Evolutionary conservation across 2,113 vertebrate species (phyloP).

Genomic region (Planiliza haematocheilus): DNA sequence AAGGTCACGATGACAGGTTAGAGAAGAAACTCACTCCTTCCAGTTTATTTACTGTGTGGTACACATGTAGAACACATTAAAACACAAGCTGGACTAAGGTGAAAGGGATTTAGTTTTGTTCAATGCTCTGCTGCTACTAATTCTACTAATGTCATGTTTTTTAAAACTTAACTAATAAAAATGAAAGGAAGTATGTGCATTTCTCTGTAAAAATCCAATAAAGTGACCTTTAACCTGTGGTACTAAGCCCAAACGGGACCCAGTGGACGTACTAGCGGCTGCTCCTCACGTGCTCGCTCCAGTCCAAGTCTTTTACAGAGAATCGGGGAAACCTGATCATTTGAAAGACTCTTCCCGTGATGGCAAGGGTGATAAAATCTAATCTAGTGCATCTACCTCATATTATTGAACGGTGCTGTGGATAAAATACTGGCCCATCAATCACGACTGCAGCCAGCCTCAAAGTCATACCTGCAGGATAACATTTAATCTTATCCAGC

Average conservation of each 20-base stretch:
- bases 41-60: conserved; percentile 10
- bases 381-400: conserved; percentile 27
- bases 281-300: too few species aligned
- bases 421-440: conserved; percentile 40
- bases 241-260: too few species aligned
- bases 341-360: not conserved
- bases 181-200: too few species aligned
- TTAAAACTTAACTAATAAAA: too few species aligned
- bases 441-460: conserved; percentile 35
- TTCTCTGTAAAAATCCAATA: too few species aligned
- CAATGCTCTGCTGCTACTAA: too few species aligned
- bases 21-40: not conserved
- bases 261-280: too few species aligned
- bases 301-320: not conserved
- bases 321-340: not conserved
- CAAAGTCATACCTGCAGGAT: conserved; percentile 21
- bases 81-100: not conserved
- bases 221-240: too few species aligned
- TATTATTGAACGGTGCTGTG: conserved; percentile 36
- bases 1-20: conserved; percentile 52
- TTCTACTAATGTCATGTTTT: too few species aligned
- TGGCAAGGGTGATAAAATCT: conserved; percentile 40
- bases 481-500: conserved; percentile 6
- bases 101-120: not conserved
- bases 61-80: too few species aligned